phyloP scores from a whole-genome alignment of 2,797 vertebrate species.

The Paguma larvata region DNA sequence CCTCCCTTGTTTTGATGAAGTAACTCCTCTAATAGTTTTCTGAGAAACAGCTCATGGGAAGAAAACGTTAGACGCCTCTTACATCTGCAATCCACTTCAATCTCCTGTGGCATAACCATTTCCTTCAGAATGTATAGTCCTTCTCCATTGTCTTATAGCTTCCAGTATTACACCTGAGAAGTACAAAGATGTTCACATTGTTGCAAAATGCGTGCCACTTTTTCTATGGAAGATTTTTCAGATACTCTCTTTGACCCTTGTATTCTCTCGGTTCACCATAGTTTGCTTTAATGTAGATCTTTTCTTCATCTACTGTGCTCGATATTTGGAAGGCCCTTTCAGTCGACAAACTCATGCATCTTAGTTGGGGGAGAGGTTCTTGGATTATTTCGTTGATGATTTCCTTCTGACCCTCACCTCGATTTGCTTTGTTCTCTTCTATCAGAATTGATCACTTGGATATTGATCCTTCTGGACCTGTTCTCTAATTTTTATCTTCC shows the following conservation, averaged over 20 bases:
- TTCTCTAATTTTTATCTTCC: neutral
- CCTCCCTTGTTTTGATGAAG: neutral
- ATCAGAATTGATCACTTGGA: neutral
- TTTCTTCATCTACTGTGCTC: neutral
- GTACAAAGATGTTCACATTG: neutral
- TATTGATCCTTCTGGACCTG: neutral
- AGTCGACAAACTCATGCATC: neutral
- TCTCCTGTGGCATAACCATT: neutral
- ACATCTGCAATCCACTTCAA: neutral
- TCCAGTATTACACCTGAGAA: neutral
- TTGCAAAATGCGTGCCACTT: neutral
- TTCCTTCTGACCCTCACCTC: neutral
- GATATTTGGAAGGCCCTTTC: neutral
- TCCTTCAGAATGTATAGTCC: neutral
- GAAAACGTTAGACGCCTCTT: neutral
- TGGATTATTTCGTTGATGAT: neutral
- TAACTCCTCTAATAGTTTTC: neutral
- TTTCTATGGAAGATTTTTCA: slow-evolving; percentile 33
- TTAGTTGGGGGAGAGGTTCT: neutral
- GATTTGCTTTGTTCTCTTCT: neutral
- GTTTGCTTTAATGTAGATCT: neutral
- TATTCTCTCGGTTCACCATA: neutral
- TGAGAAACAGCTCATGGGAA: neutral
- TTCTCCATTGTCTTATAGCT: neutral
- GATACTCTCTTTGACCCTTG: neutral